Base-by-base conservation (phyloP, 2,113 vertebrate species). In the Isurus oxyrinchus region DNA sequence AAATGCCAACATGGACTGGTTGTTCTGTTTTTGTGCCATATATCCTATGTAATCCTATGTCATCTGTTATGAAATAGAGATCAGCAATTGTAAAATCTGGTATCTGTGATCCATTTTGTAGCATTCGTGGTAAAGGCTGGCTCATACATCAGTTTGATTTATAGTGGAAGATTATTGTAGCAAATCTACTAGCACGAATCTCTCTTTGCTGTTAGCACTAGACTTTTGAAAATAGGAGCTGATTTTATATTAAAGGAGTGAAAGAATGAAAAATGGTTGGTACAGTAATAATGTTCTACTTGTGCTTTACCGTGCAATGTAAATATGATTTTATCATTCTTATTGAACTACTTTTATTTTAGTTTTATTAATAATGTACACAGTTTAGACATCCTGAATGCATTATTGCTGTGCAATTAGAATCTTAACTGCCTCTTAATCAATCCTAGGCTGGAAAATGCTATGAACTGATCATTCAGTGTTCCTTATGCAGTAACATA, bases 181-280 rank as follows among this genome's bases (percentile, higher is more conserved):
- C 86, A 86, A 86, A 0, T 40, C 40, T 86, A 49, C 16, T 19
- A 19, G 19, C 16, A 90, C 49, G 49, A 91, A 16, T 59, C 3
- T 31, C 27, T 57, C 8, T 61, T 40, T 61, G 14, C 59, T 40
- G 21, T 94, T 61, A 93, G 14, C 31, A 66, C 59, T 25, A 66
- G 35, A 94, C 19, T 19, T 63, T 35, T 40, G 31, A 88, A 88
- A 88, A 55, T 57, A 88, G 55, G 10, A 63, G 59, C 8, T 94
- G 59, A 40, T 94, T 94, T 66, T 94, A 66, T n/a, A 94, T 10
- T 94, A 7, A 94, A n/a, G n/a, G 59, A 94, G 35, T 94, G 90
- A 63, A 94, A 63, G 35, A 93, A 63, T 61, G 19, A 40, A 61
- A 61, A 19, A 40, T 76, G 90, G 6, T 40, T n/a, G 59, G 7